These are phyloP conservation scores for Liolophura sinensis DNA, from an alignment of 1,140 invertebrate genomes.

Conservation along the genomic window DNA sequence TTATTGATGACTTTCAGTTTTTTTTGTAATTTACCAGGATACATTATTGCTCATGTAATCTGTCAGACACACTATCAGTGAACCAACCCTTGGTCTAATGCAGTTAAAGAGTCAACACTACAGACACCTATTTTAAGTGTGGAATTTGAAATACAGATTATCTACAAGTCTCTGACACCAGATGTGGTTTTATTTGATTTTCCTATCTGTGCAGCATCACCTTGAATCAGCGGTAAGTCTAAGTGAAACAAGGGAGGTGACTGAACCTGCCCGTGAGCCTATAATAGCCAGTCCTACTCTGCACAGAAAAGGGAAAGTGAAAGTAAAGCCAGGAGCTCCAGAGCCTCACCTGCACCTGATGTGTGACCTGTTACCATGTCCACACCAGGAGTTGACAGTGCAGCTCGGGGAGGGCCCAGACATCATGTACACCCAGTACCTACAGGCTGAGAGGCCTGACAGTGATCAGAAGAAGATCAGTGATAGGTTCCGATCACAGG, in stretches of 20 bases:
- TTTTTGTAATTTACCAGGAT: too few species aligned
- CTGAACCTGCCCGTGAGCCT: constrained; percentile 1
- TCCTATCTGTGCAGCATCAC: too few species aligned
- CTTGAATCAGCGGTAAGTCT: too few species aligned
- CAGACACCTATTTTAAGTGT: too few species aligned
- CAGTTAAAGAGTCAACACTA: too few species aligned
- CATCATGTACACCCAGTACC: constrained; percentile 28
- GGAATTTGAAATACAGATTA: too few species aligned
- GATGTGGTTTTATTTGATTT: too few species aligned
- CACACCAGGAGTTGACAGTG: constrained; percentile 18
- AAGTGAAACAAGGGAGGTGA: not conserved
- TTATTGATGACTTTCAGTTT: too few species aligned
- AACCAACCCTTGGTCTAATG: too few species aligned
- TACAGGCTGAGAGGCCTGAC: constrained; percentile 36
- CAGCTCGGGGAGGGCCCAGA: not conserved
- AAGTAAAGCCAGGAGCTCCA: constrained; percentile 9
- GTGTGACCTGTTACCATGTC: constrained; percentile 41
- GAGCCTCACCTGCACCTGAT: constrained; percentile 41
- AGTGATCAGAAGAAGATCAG: constrained; percentile 11
- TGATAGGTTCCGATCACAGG: not conserved
- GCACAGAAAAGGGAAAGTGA: constrained; percentile 7
- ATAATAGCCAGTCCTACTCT: constrained; percentile 30
- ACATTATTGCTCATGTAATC: too few species aligned
- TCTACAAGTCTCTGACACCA: too few species aligned
- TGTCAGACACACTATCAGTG: too few species aligned